A percentile compares a stretch with the other conserved stretches of the same genome.
phyloP scores from a whole-genome alignment of 2,797 vertebrate species.

The Merluccius polli region DNA sequence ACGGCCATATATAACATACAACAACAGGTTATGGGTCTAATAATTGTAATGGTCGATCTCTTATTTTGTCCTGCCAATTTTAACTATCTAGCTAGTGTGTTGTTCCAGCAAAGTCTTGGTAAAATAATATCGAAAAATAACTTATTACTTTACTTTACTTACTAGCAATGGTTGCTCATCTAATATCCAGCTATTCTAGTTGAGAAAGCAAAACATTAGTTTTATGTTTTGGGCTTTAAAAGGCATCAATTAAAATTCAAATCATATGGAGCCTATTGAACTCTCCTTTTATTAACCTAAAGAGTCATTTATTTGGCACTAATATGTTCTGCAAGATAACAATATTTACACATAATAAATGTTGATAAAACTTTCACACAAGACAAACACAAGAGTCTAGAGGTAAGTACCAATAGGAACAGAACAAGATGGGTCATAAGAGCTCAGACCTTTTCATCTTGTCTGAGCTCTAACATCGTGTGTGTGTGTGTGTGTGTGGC shows the following conservation, averaged over 20 bases:
- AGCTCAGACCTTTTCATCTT: slow-evolving; percentile 18
- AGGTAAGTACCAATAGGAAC: neutral
- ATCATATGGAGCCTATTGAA: neutral
- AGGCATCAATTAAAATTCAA: neutral
- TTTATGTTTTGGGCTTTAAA: neutral
- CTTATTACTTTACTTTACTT: neutral
- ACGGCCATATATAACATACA: neutral
- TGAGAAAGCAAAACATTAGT: neutral
- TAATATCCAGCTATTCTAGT: neutral
- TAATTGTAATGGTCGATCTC: neutral
- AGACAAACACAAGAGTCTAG: too few species aligned
- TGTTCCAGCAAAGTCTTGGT: neutral
- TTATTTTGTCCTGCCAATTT: neutral
- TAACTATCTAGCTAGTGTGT: neutral
- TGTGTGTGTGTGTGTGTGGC: too few species aligned
- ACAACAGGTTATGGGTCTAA: neutral
- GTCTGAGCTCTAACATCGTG: slow-evolving; percentile 40
- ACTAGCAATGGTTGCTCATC: neutral
- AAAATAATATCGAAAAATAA: neutral
- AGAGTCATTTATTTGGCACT: neutral
- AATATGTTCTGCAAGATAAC: neutral
- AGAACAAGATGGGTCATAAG: too few species aligned
- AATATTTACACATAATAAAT: neutral
- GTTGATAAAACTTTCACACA: neutral
- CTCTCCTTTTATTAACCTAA: neutral